Conservation (phyloP, 2,888 invertebrate species). For the Physocephala rufipes region DNA sequence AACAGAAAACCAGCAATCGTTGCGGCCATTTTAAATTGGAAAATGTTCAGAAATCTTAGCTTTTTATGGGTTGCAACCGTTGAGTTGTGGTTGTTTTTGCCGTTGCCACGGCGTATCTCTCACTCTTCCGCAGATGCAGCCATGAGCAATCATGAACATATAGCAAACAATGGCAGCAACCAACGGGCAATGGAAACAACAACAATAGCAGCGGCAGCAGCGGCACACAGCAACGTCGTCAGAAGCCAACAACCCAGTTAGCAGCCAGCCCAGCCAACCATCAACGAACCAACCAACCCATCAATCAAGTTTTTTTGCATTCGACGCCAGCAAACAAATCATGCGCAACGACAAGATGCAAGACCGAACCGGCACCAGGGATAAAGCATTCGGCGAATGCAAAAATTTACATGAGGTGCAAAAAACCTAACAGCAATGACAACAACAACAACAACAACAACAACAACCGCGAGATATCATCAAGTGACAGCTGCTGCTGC, state of each 20-base stretch:
- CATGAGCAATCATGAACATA: no score
- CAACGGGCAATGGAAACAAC: no score
- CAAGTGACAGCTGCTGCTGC: slow-evolving; percentile 6
- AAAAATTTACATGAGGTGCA: slow-evolving; percentile 35
- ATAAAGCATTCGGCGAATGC: slow-evolving; percentile 19
- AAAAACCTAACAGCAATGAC: not conserved
- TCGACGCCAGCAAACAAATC: slow-evolving; percentile 39
- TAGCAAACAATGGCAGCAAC: no score
- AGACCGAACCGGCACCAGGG: no score
- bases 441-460: not conserved
- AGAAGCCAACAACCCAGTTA: no score
- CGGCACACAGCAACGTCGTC: no score
- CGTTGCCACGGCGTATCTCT: not conserved
- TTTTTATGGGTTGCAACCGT: slow-evolving; percentile 32
- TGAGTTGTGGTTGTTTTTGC: not conserved
- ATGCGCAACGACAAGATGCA: slow-evolving; percentile 33
- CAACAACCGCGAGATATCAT: not conserved
- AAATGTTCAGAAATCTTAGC: slow-evolving; percentile 21
- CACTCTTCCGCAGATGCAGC: not conserved
- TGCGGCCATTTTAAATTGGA: slow-evolving; percentile 26
- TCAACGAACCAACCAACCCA: slow-evolving; percentile 50
- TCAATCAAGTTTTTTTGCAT: slow-evolving; percentile 61
- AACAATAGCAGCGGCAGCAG: no score
- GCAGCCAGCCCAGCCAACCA: not conserved
- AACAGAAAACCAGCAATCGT: no score